A percentile compares a stretch with the other conserved stretches of the same genome.
Evolutionary conservation across 2,888 invertebrate species (phyloP).

Genomic region (Pyrgus malvae): DNA sequence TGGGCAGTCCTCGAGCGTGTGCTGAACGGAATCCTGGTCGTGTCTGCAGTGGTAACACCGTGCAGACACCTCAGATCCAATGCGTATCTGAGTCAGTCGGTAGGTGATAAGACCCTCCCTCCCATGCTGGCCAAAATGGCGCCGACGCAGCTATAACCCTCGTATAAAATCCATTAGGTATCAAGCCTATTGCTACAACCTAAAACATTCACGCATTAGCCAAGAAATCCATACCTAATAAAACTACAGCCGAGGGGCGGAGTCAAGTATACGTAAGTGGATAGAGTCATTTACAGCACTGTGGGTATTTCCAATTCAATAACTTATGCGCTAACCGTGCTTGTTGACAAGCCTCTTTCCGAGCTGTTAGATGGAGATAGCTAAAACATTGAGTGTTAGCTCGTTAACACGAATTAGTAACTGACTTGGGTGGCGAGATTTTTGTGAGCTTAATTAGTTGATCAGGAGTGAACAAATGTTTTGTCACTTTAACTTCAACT

Average conservation of each 20-base stretch:
- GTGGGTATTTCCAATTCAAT: slow-evolving; percentile 41
- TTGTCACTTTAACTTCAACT: too few relatives aligned
- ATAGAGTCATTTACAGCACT: slow-evolving; percentile 44
- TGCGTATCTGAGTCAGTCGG: too few relatives aligned
- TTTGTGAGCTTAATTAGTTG: not conserved
- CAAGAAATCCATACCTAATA: slow-evolving; percentile 18
- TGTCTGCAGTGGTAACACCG: too few relatives aligned
- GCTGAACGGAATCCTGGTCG: too few relatives aligned
- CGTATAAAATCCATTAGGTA: too few relatives aligned
- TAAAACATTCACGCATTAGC: not conserved
- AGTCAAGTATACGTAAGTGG: slow-evolving; percentile 31
- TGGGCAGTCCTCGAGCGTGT: too few relatives aligned
- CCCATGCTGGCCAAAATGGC: too few relatives aligned
- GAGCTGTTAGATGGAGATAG: slow-evolving; percentile 5
- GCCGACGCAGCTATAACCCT: too few relatives aligned
- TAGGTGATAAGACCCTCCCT: too few relatives aligned
- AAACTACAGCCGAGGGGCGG: slow-evolving; percentile 11
- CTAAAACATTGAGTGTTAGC: slow-evolving; percentile 7
- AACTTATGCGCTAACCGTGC: slow-evolving; percentile 9
- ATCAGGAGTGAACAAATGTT: too few relatives aligned
- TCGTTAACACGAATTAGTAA: not conserved
- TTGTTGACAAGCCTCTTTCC: slow-evolving; percentile 17
- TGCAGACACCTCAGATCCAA: too few relatives aligned
- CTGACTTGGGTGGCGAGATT: not conserved
- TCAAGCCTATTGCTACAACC: too few relatives aligned